These are phyloP conservation scores for Periphyllus acericola DNA, from an alignment of 2,888 invertebrate species.

Conservation along the genomic window DNA sequence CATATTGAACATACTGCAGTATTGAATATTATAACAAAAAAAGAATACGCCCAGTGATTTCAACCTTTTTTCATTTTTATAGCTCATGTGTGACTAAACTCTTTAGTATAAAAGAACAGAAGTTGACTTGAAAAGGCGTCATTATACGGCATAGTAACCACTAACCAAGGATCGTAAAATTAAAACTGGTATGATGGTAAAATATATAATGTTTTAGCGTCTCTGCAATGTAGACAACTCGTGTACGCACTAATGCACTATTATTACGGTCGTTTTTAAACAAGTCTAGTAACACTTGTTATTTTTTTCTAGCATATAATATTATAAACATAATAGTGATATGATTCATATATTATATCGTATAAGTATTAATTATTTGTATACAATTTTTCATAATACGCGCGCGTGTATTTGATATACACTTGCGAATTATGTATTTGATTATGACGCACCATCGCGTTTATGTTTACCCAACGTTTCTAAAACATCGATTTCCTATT, in stretches of 20 bases:
- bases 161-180: not conserved
- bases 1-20: not conserved
- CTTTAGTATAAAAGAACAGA: not conserved
- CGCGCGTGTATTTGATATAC: not conserved
- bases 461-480: not conserved
- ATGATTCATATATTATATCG: too few species aligned
- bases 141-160: not conserved
- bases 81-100: not conserved
- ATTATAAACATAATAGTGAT: too few species aligned
- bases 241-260: too few species aligned
- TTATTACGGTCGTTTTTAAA: too few species aligned
- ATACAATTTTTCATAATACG: not conserved
- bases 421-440: too few species aligned
- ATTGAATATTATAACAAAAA: not conserved
- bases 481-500: not conserved
- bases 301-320: too few species aligned
- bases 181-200: not conserved
- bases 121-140: conserved; percentile 16
- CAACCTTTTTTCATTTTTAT: not conserved
- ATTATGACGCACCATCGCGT: too few species aligned
- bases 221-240: not conserved
- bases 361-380: too few species aligned
- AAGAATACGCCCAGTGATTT: not conserved
- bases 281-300: too few species aligned
- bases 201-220: conserved; percentile 1